phyloP scores from a whole-genome alignment of 2,888 invertebrate genomes.

The Phlogophora meticulosa region DNA sequence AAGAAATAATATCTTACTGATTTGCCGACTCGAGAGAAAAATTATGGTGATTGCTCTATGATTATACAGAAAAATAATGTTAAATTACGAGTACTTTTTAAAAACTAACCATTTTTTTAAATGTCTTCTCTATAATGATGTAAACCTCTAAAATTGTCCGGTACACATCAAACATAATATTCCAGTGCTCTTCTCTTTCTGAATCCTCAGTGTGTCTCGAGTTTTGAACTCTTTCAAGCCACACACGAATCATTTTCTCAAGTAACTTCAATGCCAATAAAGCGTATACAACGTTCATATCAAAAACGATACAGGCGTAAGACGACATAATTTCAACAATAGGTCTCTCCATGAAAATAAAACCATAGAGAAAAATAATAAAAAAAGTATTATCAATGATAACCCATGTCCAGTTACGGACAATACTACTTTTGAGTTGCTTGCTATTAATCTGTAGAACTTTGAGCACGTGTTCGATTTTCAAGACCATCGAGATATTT shows the following conservation, averaged over 20 bases:
- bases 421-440: neutral
- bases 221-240: neutral
- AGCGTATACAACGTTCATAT: slow-evolving; percentile 11
- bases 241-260: slow-evolving; percentile 1
- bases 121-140: slow-evolving; percentile 19
- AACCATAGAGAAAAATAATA: neutral
- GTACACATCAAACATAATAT: slow-evolving; percentile 3
- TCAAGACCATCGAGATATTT: slow-evolving; percentile 21
- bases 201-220: neutral
- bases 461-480: slow-evolving; percentile 20
- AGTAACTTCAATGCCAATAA: slow-evolving; percentile 6
- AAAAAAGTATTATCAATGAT: slow-evolving; percentile 5
- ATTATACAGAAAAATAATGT: too few relatives aligned
- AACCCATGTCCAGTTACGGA: slow-evolving; percentile 8
- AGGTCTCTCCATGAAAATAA: too few relatives aligned
- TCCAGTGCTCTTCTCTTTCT: slow-evolving; percentile 3
- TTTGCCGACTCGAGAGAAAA: too few relatives aligned
- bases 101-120: slow-evolving; percentile 12
- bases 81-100: neutral
- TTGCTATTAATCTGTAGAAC: neutral
- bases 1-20: too few relatives aligned
- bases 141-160: slow-evolving; percentile 5
- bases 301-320: neutral
- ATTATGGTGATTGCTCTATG: too few relatives aligned
- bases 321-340: too few relatives aligned